Evolutionary conservation across 2,113 vertebrate species (phyloP).

Genomic region (Neotoma lepida): DNA sequence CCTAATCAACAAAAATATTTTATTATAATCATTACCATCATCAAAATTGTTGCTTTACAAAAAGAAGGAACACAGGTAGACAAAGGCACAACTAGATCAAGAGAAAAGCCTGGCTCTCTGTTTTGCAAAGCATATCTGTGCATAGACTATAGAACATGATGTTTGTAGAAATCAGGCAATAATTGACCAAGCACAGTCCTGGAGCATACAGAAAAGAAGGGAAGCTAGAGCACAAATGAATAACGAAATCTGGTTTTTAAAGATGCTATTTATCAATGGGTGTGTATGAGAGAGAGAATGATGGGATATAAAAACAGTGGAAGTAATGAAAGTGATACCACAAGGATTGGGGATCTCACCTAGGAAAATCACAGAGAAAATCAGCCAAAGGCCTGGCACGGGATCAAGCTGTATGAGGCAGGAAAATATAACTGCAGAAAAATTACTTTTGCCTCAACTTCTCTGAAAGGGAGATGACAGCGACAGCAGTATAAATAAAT

Average conservation of each 20-base stretch:
- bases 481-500: neutral
- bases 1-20: constrained; percentile 17
- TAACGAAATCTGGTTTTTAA: neutral
- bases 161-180: constrained; percentile 15
- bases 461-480: neutral
- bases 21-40: neutral
- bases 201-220: neutral
- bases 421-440: constrained; percentile 51
- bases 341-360: neutral
- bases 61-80: neutral
- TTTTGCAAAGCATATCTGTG: neutral
- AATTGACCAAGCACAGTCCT: neutral
- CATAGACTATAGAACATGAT: neutral
- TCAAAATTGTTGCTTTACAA: neutral
- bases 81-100: neutral
- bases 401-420: neutral
- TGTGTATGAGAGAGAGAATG: neutral
- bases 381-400: neutral
- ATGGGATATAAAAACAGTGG: too few species aligned
- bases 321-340: neutral
- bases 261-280: neutral
- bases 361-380: constrained; percentile 26
- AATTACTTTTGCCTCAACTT: constrained; percentile 49
- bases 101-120: neutral
- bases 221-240: neutral